A percentile compares a stretch with the other conserved stretches of the same genome.
These are phyloP conservation scores for Cyclura pinguis DNA, from an alignment of 2,797 vertebrate species.

Conservation along the genomic window DNA sequence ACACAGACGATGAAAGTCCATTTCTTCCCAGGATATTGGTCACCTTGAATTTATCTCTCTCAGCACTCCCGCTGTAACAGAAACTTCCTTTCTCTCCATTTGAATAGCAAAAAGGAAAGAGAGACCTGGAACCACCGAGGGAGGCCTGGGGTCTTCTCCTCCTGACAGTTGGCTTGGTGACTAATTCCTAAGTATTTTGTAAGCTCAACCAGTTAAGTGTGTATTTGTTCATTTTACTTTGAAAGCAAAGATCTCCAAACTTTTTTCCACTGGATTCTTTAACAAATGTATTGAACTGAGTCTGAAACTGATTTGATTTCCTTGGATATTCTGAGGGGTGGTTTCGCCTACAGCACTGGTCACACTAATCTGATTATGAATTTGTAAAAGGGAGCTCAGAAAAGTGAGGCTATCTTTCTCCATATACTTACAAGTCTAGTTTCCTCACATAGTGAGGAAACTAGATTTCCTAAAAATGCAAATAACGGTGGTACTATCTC, in stretches of 20 bases:
- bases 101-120: background rate
- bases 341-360: background rate
- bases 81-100: background rate
- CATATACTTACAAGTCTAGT: background rate
- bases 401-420: background rate
- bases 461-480: background rate
- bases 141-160: background rate
- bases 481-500: background rate
- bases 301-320: background rate
- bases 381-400: background rate
- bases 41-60: no score
- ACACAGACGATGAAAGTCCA: background rate
- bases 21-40: background rate
- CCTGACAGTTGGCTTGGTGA: background rate
- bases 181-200: background rate
- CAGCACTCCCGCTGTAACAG: background rate
- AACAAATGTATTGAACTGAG: background rate
- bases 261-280: no score
- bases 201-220: no score
- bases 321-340: background rate
- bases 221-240: no score
- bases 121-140: background rate
- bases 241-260: no score
- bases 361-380: background rate
- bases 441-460: background rate